Evolutionary conservation across 30 jellyfish, hydroid and myxozoan genomes (phyloP).

Genomic region (Cassiopea xamachana): DNA sequence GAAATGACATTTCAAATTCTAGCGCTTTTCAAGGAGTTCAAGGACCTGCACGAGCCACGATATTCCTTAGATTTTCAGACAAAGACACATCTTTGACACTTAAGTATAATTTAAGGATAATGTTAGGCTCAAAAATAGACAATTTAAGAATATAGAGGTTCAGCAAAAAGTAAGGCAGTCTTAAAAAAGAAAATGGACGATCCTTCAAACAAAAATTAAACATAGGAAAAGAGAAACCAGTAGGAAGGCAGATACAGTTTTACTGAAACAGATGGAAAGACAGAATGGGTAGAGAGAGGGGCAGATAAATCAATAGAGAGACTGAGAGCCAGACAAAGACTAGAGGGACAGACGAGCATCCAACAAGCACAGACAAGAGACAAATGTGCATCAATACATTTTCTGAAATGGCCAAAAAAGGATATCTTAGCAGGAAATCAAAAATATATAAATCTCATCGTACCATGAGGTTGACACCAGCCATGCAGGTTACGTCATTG

Average conservation of each 20-base stretch:
- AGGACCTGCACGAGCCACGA: too few species aligned
- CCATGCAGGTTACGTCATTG: slow-evolving; percentile 99
- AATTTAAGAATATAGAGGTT: too few species aligned
- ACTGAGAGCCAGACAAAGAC: neutral
- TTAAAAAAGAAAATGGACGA: neutral
- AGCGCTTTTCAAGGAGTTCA: too few species aligned
- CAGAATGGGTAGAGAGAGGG: neutral
- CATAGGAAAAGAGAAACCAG: neutral
- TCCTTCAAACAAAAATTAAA: neutral
- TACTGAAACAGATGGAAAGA: neutral
- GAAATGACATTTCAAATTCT: too few species aligned
- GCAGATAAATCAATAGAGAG: neutral
- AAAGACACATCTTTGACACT: too few species aligned
- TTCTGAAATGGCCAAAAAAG: neutral
- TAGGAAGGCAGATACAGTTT: neutral
- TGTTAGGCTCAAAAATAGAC: too few species aligned
- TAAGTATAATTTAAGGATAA: too few species aligned
- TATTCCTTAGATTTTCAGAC: too few species aligned
- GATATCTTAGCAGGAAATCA: neutral
- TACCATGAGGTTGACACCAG: slow-evolving; percentile 99
- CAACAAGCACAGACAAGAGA: too few species aligned
- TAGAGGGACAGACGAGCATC: neutral
- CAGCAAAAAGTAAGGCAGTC: too few species aligned
- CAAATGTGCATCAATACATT: too few species aligned
- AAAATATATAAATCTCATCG: neutral